Percentiles rank a stretch among this genome's conserved stretches.
Conservation (phyloP, 1,140 invertebrate species). For the Platyscapa corneri region DNA sequence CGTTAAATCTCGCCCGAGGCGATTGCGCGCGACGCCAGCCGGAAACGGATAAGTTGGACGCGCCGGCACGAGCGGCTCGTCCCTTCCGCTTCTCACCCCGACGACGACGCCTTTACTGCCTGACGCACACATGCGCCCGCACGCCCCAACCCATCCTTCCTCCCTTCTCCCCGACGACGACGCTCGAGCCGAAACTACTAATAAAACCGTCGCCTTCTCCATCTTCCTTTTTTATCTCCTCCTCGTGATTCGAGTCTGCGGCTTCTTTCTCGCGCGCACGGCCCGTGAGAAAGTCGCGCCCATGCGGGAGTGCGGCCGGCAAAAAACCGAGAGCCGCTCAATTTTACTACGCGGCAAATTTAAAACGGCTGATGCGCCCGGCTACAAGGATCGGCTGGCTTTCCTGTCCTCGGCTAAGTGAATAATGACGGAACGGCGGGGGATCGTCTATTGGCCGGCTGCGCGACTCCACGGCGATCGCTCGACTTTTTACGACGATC, state of each 20-base stretch:
- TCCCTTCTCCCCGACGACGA: neutral
- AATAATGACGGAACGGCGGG: neutral
- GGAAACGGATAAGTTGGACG: neutral
- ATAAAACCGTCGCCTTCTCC: neutral
- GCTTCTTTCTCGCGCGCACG: no score
- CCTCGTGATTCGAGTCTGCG: neutral
- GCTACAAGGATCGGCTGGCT: neutral
- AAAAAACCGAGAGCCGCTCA: no score
- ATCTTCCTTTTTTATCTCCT: neutral
- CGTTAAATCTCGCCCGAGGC: no score
- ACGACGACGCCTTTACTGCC: neutral
- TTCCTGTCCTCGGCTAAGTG: neutral
- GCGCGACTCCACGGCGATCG: neutral
- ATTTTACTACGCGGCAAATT: no score
- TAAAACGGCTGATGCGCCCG: no score
- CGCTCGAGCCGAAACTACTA: no score
- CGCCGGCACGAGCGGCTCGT: neutral
- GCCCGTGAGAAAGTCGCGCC: neutral
- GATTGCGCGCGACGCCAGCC: neutral
- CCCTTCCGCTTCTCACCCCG: neutral
- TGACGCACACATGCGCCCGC: neutral
- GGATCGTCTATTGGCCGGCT: neutral
- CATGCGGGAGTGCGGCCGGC: neutral
- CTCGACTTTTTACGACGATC: neutral
- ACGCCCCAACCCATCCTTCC: no score